Percentiles rank a stretch among this genome's conserved stretches.
phyloP scores from a whole-genome alignment of 1,140 invertebrate species.

The Anastrepha obliqua region DNA sequence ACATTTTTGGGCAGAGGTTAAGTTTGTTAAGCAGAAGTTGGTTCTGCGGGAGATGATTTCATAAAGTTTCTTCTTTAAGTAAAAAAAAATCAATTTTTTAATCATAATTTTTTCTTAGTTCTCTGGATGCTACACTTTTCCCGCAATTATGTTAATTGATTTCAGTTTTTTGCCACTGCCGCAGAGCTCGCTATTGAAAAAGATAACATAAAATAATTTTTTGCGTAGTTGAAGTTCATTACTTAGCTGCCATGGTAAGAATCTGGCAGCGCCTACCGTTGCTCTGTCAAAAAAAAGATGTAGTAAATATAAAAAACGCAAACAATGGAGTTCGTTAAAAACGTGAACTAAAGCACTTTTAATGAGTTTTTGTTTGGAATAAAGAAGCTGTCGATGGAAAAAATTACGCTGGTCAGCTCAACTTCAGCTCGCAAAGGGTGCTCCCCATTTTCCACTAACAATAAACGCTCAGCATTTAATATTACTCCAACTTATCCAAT shows the following conservation, averaged over 20 bases:
- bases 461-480: neutral
- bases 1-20: no score
- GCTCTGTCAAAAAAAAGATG: neutral
- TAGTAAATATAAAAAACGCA: neutral
- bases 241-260: neutral
- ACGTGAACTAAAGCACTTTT: conserved; percentile 27
- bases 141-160: conserved; percentile 8
- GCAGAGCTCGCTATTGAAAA: neutral
- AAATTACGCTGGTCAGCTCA: neutral
- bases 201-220: neutral
- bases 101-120: neutral
- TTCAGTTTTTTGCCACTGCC: neutral
- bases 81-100: conserved; percentile 8
- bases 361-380: conserved; percentile 41
- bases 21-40: no score
- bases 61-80: neutral
- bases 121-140: neutral
- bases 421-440: neutral
- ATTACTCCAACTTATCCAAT: neutral
- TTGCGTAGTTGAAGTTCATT: neutral
- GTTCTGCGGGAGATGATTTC: no score
- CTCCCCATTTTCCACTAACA: no score
- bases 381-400: neutral
- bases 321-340: conserved; percentile 4
- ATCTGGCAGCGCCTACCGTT: neutral